phyloP scores from a whole-genome alignment of 2,888 invertebrate genomes.

The Leptarthrus brevirostris region DNA sequence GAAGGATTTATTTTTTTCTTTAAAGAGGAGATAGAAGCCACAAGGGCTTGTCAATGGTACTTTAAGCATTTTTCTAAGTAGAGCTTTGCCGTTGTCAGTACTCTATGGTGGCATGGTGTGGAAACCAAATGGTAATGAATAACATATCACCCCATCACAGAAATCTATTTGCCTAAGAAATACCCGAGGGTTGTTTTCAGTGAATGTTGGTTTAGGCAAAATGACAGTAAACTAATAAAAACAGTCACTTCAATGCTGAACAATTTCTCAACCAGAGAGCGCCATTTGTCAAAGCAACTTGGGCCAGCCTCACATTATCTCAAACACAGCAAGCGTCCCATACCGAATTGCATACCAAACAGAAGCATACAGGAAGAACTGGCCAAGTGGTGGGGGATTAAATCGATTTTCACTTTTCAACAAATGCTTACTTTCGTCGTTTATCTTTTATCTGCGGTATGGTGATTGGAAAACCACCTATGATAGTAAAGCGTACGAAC shows the following conservation, averaged over 20 bases:
- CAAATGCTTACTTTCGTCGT: background rate
- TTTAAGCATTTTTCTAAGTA: too few relatives aligned
- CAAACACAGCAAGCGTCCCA: too few relatives aligned
- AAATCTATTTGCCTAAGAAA: slow-evolving; percentile 4
- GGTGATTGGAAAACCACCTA: background rate
- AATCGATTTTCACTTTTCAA: slow-evolving; percentile 35
- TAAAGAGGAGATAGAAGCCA: too few relatives aligned
- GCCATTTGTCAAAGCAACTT: slow-evolving; percentile 21
- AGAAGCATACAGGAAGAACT: background rate
- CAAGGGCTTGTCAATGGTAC: too few relatives aligned
- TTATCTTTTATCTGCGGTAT: slow-evolving; percentile 10
- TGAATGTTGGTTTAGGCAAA: slow-evolving; percentile 39
- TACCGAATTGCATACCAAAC: too few relatives aligned
- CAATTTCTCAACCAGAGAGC: background rate
- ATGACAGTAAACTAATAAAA: slow-evolving; percentile 25
- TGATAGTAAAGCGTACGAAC: background rate
- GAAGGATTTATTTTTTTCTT: too few relatives aligned
- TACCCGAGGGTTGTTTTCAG: background rate
- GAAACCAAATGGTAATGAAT: too few relatives aligned
- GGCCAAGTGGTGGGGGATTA: background rate
- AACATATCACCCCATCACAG: background rate
- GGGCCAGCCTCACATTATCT: too few relatives aligned
- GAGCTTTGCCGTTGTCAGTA: too few relatives aligned
- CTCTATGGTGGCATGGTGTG: too few relatives aligned
- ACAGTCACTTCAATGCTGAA: slow-evolving; percentile 1